Base-by-base conservation (phyloP, 2,888 invertebrate species). In the Lasioglossum marginatum region DNA sequence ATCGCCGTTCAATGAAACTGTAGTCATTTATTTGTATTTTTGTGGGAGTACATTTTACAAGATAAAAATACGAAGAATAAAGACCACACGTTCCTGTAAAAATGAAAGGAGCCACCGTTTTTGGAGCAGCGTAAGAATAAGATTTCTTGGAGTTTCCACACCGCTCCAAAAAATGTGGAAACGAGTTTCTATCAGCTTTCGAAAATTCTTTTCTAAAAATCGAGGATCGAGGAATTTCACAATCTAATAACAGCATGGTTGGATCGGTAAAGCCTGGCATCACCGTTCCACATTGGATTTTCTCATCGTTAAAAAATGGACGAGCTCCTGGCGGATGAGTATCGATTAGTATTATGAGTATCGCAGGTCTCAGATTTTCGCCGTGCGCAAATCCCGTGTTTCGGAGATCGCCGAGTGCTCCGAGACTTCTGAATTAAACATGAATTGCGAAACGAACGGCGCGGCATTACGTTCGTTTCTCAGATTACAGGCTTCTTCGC, bases 391-490 rank as follows among this genome's bases (percentile, higher is more conserved):
- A 63, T 6, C 63, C 31, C 31, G 63, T 52, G 52, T 52, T 52
- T 52, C 52, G 52, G 10, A 52, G 52, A 52, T 52, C 23, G n/a
- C 23, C n/a, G 52, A 10, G 10, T 10, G 10, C 52, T 10, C 23
- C 3, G 52, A 52, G 31, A 16, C 63, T 63, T 23, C n/a, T 74
- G 74, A 74, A 74, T 74, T 34, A 74, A 34, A 52, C 52, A 74
- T 74, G 52, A 74, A 57, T 57, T 74, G 34, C 48, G 37, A 57
- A 74, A 74, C 57, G 27, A 31, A 23, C 27, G 71, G 4, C 12
- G 45, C 63, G 5, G 63, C 63, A 31, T 63, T 63, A 63, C 63
- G 16, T 31, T 63, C 72, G 72, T 31, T 45, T 19, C 72, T 72
- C n/a, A 34, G 66, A 68, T 72, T 19, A 45, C 31, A 27, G n/a